Evolutionary conservation across 1,140 invertebrate genomes (phyloP).

Genomic region (Lordiphosa mommai): DNA sequence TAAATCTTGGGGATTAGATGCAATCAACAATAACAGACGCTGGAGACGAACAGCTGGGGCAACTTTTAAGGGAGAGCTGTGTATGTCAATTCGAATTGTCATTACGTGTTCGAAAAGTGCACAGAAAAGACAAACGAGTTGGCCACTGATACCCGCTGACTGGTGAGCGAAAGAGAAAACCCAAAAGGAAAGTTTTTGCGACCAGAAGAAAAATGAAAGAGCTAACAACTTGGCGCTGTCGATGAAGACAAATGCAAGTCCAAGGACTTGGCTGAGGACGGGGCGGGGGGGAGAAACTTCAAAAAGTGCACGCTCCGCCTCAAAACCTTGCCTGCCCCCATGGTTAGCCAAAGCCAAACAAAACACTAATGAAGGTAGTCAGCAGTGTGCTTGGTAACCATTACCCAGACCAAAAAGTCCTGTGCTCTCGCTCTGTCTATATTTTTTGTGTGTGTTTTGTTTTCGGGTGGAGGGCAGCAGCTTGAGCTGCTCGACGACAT

Average conservation of each 20-base stretch:
- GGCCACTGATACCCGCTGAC: conserved; percentile 69
- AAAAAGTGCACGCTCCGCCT: conserved; percentile 35
- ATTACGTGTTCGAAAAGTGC: conserved; percentile 75
- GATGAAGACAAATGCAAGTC: conserved; percentile 75
- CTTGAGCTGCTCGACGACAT: conserved; percentile 61
- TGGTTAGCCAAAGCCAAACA: conserved; percentile 70
- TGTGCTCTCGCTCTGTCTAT: conserved; percentile 19
- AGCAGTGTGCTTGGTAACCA: conserved; percentile 42
- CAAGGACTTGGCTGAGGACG: conserved; percentile 1
- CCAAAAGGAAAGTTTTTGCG: conserved; percentile 51
- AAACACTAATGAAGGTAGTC: conserved; percentile 77
- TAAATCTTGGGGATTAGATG: conserved; percentile 72
- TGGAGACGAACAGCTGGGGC: conserved; percentile 37
- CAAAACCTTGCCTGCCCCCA: conserved; percentile 51
- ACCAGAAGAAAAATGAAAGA: conserved; percentile 71
- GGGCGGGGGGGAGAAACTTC: not conserved
- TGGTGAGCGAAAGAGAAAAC: conserved; percentile 32
- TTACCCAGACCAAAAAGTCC: conserved; percentile 28
- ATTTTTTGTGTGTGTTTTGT: conserved; percentile 2
- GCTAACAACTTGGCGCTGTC: conserved; percentile 69
- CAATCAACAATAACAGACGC: conserved; percentile 73
- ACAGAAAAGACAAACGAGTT: conserved; percentile 72
- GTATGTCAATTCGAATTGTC: conserved; percentile 78
- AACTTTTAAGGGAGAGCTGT: conserved; percentile 43
- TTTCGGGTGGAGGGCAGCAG: conserved; percentile 13